phyloP scores from a whole-genome alignment of 1,140 invertebrate genomes.

The Rhyacophila brunnea region DNA sequence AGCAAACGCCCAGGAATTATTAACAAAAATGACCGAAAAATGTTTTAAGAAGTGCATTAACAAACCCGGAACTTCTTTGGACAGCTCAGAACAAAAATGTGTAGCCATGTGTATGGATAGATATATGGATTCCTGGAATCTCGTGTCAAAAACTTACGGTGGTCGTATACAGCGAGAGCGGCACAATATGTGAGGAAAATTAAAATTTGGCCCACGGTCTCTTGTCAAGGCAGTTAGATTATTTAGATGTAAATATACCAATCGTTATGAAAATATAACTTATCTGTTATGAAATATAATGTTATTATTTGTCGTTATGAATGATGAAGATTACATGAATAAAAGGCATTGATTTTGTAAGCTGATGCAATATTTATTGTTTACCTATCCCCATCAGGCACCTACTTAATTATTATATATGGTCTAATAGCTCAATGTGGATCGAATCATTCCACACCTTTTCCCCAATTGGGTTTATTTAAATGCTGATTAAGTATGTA shows the following conservation, averaged over 20 bases:
- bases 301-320: too few relatives aligned
- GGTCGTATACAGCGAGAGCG: conserved; percentile 76
- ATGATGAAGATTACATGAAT: too few relatives aligned
- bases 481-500: too few relatives aligned
- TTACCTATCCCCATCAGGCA: too few relatives aligned
- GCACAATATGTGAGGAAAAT: conserved; percentile 47
- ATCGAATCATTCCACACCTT: too few relatives aligned
- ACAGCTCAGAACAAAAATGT: conserved; percentile 95
- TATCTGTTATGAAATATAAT: too few relatives aligned
- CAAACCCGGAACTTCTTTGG: conserved; percentile 87
- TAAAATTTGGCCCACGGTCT: background rate
- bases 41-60: conserved; percentile 93
- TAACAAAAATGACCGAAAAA: conserved; percentile 96
- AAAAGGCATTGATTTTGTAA: too few relatives aligned
- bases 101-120: conserved; percentile 97
- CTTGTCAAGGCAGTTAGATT: conserved; percentile 1
- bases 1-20: conserved; percentile 90
- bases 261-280: conserved; percentile 11
- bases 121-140: conserved; percentile 94
- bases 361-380: too few relatives aligned
- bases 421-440: too few relatives aligned
- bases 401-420: too few relatives aligned
- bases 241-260: conserved; percentile 26
- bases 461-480: too few relatives aligned
- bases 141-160: conserved; percentile 83